phyloP scores from a whole-genome alignment of 2,888 invertebrate genomes.

The Drosophila tanythrix region DNA sequence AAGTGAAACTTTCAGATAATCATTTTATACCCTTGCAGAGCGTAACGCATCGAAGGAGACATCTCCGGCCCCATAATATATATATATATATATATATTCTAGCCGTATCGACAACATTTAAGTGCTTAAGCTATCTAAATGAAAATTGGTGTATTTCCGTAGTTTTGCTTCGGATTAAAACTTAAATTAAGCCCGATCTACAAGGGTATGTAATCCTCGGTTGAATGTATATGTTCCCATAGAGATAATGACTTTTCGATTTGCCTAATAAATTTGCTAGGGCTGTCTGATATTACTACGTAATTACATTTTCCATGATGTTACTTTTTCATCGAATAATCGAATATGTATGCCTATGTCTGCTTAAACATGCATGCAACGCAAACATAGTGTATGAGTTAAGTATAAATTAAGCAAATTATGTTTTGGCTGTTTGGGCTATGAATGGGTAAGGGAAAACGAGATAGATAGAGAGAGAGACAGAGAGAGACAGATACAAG shows the following conservation, averaged over 20 bases:
- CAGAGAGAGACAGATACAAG: not conserved
- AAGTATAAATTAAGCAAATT: constrained; percentile 3
- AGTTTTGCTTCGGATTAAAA: not conserved
- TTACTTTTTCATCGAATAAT: not conserved
- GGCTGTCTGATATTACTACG: not conserved
- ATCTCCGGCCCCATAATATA: not conserved
- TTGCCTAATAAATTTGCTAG: not conserved
- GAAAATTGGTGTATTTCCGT: not conserved
- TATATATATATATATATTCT: not conserved
- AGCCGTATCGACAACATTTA: not conserved
- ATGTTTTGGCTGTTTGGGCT: constrained; percentile 1
- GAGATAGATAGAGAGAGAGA: not conserved
- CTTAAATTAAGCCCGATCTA: not conserved
- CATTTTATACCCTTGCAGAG: not conserved
- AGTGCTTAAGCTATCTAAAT: not conserved
- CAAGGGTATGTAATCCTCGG: not conserved
- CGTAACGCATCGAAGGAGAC: not conserved
- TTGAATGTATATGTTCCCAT: not conserved
- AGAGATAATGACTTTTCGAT: not conserved
- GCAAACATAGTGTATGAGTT: not conserved
- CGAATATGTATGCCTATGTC: not conserved
- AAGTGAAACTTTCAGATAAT: not conserved
- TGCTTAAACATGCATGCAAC: constrained; percentile 1
- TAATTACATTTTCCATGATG: not conserved
- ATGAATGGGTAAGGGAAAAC: not conserved